Evolutionary conservation across 37 sponge, comb jelly and placozoan species (phyloP).

Genomic region (Bolinopsis microptera): DNA sequence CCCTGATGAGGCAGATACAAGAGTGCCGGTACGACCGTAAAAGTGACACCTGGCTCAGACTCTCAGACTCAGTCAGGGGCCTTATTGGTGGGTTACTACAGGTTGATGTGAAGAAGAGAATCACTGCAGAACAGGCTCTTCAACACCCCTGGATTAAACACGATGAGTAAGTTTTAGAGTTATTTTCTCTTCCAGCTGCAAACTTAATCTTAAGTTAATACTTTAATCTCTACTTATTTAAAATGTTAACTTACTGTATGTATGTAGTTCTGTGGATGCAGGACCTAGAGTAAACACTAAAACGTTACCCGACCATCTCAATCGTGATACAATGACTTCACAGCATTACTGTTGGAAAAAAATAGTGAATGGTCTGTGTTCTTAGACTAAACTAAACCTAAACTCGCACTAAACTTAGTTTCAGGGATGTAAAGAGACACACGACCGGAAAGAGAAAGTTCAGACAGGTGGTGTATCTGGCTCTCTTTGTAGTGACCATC

Average conservation of each 20-base stretch:
- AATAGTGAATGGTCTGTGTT: too few species aligned
- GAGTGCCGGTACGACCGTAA: background rate
- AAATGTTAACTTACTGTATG: too few species aligned
- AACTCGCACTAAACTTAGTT: too few species aligned
- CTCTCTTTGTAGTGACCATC: background rate
- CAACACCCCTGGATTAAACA: slow-evolving; percentile 35
- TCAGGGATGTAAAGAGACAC: background rate
- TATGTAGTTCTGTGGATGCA: too few species aligned
- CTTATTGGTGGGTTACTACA: background rate
- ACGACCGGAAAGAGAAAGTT: background rate
- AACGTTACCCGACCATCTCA: too few species aligned
- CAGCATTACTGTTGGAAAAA: too few species aligned
- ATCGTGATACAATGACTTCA: too few species aligned
- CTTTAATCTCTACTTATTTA: too few species aligned
- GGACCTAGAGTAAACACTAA: too few species aligned
- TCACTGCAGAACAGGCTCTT: slow-evolving; percentile 24
- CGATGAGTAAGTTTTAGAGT: slow-evolving; percentile 24
- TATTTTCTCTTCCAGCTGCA: background rate
- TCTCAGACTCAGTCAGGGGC: background rate
- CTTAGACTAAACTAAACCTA: too few species aligned
- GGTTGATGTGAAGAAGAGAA: slow-evolving; percentile 38
- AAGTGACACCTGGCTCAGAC: background rate
- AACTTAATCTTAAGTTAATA: background rate
- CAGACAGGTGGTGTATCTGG: background rate
- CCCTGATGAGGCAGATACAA: slow-evolving; percentile 21